Conservation (phyloP, 2,797 vertebrate species). For the Alcedo quadribrachys region DNA sequence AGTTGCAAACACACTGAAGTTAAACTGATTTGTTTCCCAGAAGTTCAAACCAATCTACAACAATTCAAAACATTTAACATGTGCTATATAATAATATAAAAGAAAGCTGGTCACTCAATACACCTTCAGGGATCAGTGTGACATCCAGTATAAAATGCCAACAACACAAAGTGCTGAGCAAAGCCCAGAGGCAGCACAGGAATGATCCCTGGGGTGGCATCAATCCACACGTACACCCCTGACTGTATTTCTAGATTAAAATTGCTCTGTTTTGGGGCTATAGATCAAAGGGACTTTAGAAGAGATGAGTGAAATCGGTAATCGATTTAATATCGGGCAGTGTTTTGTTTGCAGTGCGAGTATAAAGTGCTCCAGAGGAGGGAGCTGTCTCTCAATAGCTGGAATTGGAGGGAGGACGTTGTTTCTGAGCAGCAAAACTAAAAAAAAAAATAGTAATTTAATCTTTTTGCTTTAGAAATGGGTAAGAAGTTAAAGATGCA, state of each 20-base stretch:
- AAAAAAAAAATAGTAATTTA: not conserved
- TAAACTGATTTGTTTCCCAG: not conserved
- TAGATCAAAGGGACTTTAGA: not conserved
- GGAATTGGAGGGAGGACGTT: not conserved
- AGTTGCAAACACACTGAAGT: not conserved
- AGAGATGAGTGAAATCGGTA: not conserved
- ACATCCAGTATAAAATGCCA: not conserved
- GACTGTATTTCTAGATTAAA: not conserved
- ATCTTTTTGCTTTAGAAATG: not conserved
- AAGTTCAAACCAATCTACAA: not conserved
- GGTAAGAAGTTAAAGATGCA: fast-evolving
- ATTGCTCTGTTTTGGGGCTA: not conserved
- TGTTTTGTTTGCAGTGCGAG: not conserved
- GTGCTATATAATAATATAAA: not conserved
- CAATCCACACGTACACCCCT: fast-evolving
- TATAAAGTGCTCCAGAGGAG: constrained; percentile 33
- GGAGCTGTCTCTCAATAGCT: constrained; percentile 21
- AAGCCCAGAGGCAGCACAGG: not conserved
- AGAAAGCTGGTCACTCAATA: not conserved
- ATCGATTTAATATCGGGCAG: not conserved
- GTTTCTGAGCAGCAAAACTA: not conserved
- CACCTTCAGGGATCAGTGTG: not conserved
- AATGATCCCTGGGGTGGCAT: not conserved
- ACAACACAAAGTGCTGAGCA: not conserved
- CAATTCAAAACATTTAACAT: not conserved